Evolutionary conservation across 2,113 vertebrate genomes (phyloP), one percentile per base, ranked within the genome.

Genomic region (Microtus oregoni): DNA sequence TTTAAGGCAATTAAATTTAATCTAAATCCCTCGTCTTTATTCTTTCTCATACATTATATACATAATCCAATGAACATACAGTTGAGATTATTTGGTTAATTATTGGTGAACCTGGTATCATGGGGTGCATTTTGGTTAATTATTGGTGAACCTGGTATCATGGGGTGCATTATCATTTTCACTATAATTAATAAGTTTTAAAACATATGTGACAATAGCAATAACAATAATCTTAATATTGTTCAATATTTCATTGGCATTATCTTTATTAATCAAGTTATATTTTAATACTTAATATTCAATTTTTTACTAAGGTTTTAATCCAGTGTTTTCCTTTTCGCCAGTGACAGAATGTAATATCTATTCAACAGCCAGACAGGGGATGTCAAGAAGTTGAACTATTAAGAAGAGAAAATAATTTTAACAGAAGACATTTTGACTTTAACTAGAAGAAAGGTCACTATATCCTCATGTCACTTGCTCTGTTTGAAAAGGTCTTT

Each of bases 401-500:
- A 94, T 86, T 89, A 67, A 63, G 55, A 95, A 30, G 91, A 47
- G 0, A 50, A 81, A 28, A 24, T 81, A 68, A 81, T 13, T 81
- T 44, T 1, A 68, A 1, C 9, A 30, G 86, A 92, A 96, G 17
- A 97, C 70, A 41, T 89, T n/a, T 86, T 72, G 13, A 70, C 61
- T 32, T 89, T 86, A 90, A 55, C 7, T 7, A 94, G 7, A 3
- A 75, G 7, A 52, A 97, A 97, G 91, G 30, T 89, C 76, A 90
- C 11, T 24, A 3, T 0, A 26, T 94, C 79, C 55, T 92, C 32
- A 65, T 82, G 67, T 77, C 58, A 61, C 38, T 94, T 87, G 55
- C 24, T 95, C 30, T 81, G 47, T 89, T 92, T 97, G 89, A 96
- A 96, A 96, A 95, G 86, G 12, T 41, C 94, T 91, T 92, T 93